Evolutionary conservation across 1,140 invertebrate species (phyloP), one percentile per base, ranked within the genome.

Genomic region (Pogonognathellus flavescens): DNA sequence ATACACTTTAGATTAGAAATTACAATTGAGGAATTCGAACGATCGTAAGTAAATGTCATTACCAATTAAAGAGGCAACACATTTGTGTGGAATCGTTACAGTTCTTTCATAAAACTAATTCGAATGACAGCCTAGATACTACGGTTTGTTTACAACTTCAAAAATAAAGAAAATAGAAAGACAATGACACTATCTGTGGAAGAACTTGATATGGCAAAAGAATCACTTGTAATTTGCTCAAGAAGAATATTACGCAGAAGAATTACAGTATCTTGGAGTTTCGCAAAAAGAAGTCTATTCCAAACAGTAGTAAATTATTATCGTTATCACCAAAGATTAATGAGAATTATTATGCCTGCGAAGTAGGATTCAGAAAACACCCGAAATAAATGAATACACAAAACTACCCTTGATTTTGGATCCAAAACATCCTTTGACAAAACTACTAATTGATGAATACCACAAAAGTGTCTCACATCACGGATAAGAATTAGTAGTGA

Each of bases 241-340:
- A 41, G 13, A 16, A 9, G 55, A 80, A 10, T 18, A 7, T 16
- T 82, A 25, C 20, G 25, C 16, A 8, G 59, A 66, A 22, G 62
- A 82, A 22, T 6, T 57, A 0, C 18, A 55, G 0, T 16, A 20
- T 52, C 11, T 11, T n/a, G n/a, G n/a, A n/a, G n/a, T n/a, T n/a
- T 1, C 16, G 88, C 91, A 20, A 87, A 89, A 16, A 85, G 90
- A 41, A 86, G 90, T 70, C n/a, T n/a, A n/a, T 90, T 90, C 59
- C 80, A 88, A 53, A 88, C 89, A 4, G 57, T n/a, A 50, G 10
- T 55, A 89, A 60, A 87, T 91, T 13, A 0, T 91, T 66, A 53
- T 88, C n/a, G n/a, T n/a, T n/a, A n/a, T n/a, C n/a, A n/a, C n/a
- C n/a, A n/a, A 8, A 90, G n/a, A 57, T 83, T 20, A 5, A 82